Conservation (phyloP, 2,113 vertebrate species). For the Irena cyanogastra region DNA sequence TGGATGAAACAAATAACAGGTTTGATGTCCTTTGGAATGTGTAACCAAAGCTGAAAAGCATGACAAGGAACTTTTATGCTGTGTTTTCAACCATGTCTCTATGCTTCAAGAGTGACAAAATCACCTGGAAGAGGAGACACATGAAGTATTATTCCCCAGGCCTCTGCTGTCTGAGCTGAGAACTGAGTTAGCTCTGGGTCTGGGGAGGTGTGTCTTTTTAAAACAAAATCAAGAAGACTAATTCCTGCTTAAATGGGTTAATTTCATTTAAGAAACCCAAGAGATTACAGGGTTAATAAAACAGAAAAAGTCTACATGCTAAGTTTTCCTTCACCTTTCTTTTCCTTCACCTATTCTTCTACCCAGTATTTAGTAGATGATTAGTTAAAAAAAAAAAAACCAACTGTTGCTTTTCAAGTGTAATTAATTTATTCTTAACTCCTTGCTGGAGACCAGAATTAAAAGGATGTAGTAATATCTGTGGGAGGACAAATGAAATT, state of each 20-base stretch:
- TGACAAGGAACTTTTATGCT: neutral
- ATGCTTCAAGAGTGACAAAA: neutral
- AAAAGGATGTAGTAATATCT: neutral
- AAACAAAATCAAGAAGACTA: neutral
- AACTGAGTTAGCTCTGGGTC: neutral
- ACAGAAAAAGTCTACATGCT: neutral
- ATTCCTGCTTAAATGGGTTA: neutral
- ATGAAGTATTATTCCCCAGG: neutral
- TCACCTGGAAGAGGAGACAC: neutral
- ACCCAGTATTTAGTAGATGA: neutral
- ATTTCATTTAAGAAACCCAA: neutral
- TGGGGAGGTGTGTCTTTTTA: neutral
- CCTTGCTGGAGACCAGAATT: neutral
- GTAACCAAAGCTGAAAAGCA: neutral
- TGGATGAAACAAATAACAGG: neutral
- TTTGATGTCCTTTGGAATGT: neutral
- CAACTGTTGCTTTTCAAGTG: neutral
- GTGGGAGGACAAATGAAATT: neutral
- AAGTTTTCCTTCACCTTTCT: neutral
- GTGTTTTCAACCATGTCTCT: neutral
- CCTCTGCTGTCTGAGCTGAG: neutral
- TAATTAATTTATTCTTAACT: neutral
- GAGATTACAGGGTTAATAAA: neutral
- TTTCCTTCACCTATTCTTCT: neutral
- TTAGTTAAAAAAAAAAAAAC: neutral